phyloP scores from a whole-genome alignment of 2,797 vertebrate species.

The Rhinatrema bivittatum region DNA sequence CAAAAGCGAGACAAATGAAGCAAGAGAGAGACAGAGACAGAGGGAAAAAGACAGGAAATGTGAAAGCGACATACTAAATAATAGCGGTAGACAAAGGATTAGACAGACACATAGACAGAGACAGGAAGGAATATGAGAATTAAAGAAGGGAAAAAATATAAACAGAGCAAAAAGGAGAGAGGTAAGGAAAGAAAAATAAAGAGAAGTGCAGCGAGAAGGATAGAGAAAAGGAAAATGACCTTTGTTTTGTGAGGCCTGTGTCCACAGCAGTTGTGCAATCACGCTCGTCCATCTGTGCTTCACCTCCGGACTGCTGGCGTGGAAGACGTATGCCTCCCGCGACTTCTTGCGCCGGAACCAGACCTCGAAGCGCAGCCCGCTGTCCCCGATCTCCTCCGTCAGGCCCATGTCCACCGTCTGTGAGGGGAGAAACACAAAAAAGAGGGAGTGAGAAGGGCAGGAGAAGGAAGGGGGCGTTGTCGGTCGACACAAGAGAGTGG shows the following conservation, averaged over 20 bases:
- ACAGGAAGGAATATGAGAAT: too few relatives aligned
- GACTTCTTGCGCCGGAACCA: slow-evolving; percentile 75
- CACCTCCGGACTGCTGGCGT: slow-evolving; percentile 55
- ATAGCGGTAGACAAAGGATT: too few relatives aligned
- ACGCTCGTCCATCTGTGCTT: slow-evolving; percentile 73
- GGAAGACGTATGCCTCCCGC: slow-evolving; percentile 72
- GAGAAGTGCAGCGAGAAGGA: background rate
- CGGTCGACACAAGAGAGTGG: background rate
- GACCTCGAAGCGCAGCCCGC: slow-evolving; percentile 74
- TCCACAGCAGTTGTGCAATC: slow-evolving; percentile 81
- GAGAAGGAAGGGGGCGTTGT: background rate
- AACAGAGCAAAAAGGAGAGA: background rate
- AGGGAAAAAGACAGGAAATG: too few relatives aligned
- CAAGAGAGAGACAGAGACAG: too few relatives aligned
- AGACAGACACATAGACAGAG: too few relatives aligned
- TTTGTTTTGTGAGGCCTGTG: slow-evolving; percentile 80
- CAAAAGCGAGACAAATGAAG: too few relatives aligned
- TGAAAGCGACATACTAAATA: too few relatives aligned
- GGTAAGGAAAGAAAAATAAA: too few relatives aligned
- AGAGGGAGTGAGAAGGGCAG: background rate
- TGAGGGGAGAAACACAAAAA: background rate
- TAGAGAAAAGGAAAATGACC: slow-evolving; percentile 40
- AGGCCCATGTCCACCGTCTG: slow-evolving; percentile 84
- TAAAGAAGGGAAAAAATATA: too few relatives aligned
- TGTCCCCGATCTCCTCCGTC: slow-evolving; percentile 74